These are phyloP conservation scores for Epistrophe grossulariae DNA, from an alignment of 2,888 invertebrate genomes.

Conservation along the genomic window DNA sequence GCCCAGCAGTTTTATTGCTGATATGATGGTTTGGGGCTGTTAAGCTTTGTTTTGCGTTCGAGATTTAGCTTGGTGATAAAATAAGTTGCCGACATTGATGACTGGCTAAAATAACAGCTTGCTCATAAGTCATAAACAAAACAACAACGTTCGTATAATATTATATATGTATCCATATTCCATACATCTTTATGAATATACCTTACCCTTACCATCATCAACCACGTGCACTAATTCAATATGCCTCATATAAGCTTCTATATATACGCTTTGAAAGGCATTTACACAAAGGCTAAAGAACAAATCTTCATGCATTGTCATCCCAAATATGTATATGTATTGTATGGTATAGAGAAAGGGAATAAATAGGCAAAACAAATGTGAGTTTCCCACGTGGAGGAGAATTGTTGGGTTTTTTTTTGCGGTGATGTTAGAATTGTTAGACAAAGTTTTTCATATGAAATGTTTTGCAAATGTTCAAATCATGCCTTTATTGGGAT, in stretches of 20 bases:
- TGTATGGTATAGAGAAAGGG: not conserved
- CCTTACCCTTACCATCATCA: too few relatives aligned
- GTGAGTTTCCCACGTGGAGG: conserved; percentile 4
- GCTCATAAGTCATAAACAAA: conserved; percentile 36
- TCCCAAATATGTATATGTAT: not conserved
- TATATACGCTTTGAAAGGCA: conserved; percentile 39
- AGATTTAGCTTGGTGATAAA: conserved; percentile 15
- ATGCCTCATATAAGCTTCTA: conserved; percentile 22
- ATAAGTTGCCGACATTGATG: conserved; percentile 14
- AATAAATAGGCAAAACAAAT: conserved; percentile 5
- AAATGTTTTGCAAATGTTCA: conserved; percentile 35
- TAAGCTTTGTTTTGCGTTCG: not conserved
- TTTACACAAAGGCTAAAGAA: conserved; percentile 1
- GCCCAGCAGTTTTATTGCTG: conserved; percentile 34
- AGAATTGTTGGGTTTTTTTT: not conserved
- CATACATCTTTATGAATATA: too few relatives aligned
- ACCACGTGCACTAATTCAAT: conserved; percentile 36
- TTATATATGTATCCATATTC: too few relatives aligned
- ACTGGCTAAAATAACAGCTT: conserved; percentile 37
- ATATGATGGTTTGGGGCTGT: not conserved
- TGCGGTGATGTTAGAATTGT: conserved; percentile 27
- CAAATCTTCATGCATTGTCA: conserved; percentile 14
- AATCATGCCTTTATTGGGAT: not conserved
- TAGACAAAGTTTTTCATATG: conserved; percentile 27
- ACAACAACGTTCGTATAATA: conserved; percentile 18